Conservation (phyloP, 2,113 vertebrate genomes). For the Eubucco bourcierii region DNA sequence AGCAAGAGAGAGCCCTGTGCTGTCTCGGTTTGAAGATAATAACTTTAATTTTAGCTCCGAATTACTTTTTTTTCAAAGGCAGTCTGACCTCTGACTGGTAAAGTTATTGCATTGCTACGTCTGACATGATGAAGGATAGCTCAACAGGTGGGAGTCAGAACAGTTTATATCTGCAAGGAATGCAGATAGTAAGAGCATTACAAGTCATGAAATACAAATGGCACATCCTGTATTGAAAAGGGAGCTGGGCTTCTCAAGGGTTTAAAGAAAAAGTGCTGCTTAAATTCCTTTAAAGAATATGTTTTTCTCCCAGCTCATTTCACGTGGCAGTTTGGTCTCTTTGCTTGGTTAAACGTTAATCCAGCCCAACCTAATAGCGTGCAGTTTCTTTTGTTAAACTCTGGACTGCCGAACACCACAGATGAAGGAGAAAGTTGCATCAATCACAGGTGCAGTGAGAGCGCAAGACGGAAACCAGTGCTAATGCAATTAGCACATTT, state of each 20-base stretch:
- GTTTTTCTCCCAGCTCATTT: not conserved
- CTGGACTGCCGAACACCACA: not conserved
- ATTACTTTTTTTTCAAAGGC: constrained; percentile 79
- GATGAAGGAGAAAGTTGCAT: not conserved
- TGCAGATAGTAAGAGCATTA: constrained; percentile 58
- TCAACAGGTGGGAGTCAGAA: constrained; percentile 25
- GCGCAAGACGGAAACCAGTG: not conserved
- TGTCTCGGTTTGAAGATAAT: constrained; percentile 75
- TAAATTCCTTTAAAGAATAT: not conserved
- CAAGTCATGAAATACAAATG: not conserved
- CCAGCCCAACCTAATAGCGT: not conserved
- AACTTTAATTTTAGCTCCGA: constrained; percentile 80
- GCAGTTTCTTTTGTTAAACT: not conserved
- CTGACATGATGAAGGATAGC: constrained; percentile 30
- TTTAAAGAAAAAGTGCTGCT: not conserved
- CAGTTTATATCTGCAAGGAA: not conserved
- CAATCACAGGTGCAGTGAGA: not conserved
- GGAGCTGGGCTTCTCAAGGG: not conserved
- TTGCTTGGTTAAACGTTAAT: constrained; percentile 9
- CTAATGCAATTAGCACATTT: constrained; percentile 17
- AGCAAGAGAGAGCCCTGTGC: not conserved
- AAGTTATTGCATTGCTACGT: constrained; percentile 76
- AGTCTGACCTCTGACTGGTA: constrained; percentile 78
- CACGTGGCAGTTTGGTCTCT: not conserved
- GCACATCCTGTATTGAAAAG: not conserved